phyloP scores from a whole-genome alignment of 2,888 invertebrate species.

The Lochmaea capreae region DNA sequence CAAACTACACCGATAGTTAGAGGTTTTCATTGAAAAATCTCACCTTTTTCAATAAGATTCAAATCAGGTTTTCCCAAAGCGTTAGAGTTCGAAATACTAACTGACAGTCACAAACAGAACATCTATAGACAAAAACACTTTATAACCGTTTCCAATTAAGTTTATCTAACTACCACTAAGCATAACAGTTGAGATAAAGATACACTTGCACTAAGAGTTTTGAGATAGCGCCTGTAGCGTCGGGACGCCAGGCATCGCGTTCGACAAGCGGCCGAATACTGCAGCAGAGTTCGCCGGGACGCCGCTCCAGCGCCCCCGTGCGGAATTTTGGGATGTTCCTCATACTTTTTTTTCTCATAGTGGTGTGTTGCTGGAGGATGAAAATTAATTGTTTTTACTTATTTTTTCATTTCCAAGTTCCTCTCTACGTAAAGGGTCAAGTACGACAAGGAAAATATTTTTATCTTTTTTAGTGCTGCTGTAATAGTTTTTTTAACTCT shows the following conservation, averaged over 20 bases:
- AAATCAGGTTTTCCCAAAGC: background rate
- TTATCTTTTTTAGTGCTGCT: background rate
- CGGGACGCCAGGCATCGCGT: slow-evolving; percentile 59
- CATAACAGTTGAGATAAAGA: slow-evolving; percentile 50
- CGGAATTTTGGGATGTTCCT: slow-evolving; percentile 53
- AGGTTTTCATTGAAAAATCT: background rate
- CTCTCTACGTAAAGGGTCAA: background rate
- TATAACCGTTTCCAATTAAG: background rate
- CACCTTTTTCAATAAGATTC: slow-evolving; percentile 6
- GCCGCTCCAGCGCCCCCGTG: slow-evolving; percentile 60
- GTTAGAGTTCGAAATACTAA: background rate
- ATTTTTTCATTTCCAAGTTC: slow-evolving; percentile 2
- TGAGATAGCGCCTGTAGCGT: slow-evolving; percentile 48
- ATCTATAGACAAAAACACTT: slow-evolving; percentile 5
- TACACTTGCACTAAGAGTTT: slow-evolving; percentile 57
- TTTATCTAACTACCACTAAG: slow-evolving; percentile 41
- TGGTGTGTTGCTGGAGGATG: slow-evolving; percentile 30
- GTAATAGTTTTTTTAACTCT: background rate
- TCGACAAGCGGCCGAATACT: slow-evolving; percentile 62
- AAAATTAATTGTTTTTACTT: slow-evolving; percentile 2
- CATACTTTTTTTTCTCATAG: slow-evolving; percentile 26
- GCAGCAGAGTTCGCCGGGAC: slow-evolving; percentile 64
- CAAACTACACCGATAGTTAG: background rate
- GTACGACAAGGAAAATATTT: background rate
- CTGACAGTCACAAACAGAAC: slow-evolving; percentile 15